Evolutionary conservation across 2,888 invertebrate genomes (phyloP), one percentile per base, ranked within the genome.

Genomic region (Lasius platythorax): DNA sequence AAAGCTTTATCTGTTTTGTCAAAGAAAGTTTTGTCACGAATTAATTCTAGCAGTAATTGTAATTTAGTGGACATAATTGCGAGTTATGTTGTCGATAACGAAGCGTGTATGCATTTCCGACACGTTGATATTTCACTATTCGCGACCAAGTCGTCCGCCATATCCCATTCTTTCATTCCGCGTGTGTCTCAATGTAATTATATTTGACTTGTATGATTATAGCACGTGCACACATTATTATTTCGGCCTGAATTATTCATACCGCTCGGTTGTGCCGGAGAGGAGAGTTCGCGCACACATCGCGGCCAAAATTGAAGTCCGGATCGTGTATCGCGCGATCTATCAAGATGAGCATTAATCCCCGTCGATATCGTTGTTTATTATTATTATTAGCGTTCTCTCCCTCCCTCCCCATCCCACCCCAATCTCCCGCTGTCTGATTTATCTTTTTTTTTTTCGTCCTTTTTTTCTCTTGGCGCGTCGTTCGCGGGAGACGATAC

Each of bases 231-330:
- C 79, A 74, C 88, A 85, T 91, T 89, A 91, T 92, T 88, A 91
- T 91, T 91, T 89, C 82, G 87, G 73, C 61, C 83, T 91, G 91
- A 92, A 91, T 91, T 90, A 91, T 91, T 91, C 91, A 91, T 91
- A 84, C 75, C 70, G 50, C 40, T 46, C 56, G 85, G 75, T 68
- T 68, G 37, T 53, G 61, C 63, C n/a, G 8, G 75, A 76, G 50
- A 64, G 56, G 58, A 28, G 83, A 82, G 79, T 61, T 58, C 64
- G 61, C 68, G 61, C 67, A 68, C 67, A 68, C 82, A 76, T 63
- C 67, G 53, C 72, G 82, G 72, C 82, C 87, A 85, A 85, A 83
- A 85, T 90, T 85, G 82, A 84, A 85, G 79, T 87, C 67, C 76
- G 43, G 61, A 50, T 82, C 75, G 83, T 66, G 61, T 86, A 88